A percentile compares a stretch with the other conserved stretches of the same genome.
These are phyloP conservation scores for Heteromyza rotundicornis DNA, from an alignment of 2,888 invertebrate species.

Conservation along the genomic window DNA sequence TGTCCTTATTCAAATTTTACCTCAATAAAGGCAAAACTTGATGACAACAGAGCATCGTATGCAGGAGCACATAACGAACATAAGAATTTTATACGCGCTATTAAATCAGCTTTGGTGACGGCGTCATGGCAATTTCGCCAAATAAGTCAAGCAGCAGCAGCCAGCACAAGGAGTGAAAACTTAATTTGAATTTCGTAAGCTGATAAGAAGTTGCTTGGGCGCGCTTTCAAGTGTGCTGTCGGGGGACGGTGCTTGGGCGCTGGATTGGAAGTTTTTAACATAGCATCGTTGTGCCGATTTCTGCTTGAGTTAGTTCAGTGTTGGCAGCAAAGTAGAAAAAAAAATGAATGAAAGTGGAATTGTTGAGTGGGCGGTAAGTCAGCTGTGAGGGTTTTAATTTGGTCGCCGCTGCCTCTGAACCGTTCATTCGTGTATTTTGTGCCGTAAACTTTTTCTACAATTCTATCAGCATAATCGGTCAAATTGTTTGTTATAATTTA, in stretches of 20 bases:
- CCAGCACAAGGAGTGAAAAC: background rate
- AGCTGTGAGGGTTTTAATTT: conserved; percentile 3
- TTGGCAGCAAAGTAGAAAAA: background rate
- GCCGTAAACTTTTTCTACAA: too few species aligned
- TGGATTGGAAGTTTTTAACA: too few species aligned
- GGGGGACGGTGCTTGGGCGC: background rate
- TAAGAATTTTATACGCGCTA: conserved; percentile 36
- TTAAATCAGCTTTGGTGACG: conserved; percentile 43
- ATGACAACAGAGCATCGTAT: too few species aligned
- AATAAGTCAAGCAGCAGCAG: background rate
- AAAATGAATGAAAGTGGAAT: background rate
- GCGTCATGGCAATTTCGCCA: conserved; percentile 36
- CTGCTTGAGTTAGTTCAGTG: background rate
- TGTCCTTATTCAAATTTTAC: too few species aligned
- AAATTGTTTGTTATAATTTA: too few species aligned
- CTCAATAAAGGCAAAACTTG: too few species aligned
- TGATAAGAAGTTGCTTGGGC: conserved; percentile 3
- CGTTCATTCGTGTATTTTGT: too few species aligned
- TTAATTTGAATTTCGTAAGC: conserved; percentile 18
- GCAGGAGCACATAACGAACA: conserved; percentile 21
- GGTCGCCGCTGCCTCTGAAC: background rate
- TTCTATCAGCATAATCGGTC: too few species aligned
- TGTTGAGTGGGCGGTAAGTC: conserved; percentile 32
- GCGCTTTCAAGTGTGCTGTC: background rate
- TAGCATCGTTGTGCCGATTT: too few species aligned